Evolutionary conservation across 2,113 vertebrate species (phyloP).

Genomic region (Eubucco bourcierii): DNA sequence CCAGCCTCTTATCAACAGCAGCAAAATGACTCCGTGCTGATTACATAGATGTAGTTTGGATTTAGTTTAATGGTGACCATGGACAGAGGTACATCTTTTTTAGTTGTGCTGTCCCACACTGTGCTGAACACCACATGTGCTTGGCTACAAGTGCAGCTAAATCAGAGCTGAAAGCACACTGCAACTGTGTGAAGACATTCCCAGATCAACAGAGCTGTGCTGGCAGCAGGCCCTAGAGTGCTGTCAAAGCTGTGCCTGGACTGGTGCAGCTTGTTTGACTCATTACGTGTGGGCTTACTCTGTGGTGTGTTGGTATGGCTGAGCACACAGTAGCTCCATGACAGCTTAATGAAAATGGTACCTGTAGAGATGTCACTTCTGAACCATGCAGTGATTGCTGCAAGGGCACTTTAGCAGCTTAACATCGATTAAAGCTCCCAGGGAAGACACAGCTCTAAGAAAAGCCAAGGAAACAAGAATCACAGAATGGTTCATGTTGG

Average conservation of each 20-base stretch:
- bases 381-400: not conserved
- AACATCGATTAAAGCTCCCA: not conserved
- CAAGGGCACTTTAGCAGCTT: not conserved
- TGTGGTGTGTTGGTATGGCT: not conserved
- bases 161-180: not conserved
- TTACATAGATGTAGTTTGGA: fast-evolving
- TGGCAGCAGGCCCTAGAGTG: not conserved
- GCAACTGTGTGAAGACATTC: not conserved
- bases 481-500: not conserved
- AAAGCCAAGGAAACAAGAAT: not conserved
- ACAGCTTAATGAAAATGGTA: not conserved
- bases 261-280: not conserved
- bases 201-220: not conserved
- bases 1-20: not conserved
- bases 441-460: not conserved
- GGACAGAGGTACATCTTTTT: fast-evolving
- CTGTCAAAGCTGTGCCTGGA: not conserved
- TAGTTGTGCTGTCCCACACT: not conserved
- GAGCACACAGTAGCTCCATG: not conserved
- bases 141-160: not conserved
- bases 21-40: not conserved
- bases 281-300: not conserved
- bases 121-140: fast-evolving
- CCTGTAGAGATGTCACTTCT: not conserved
- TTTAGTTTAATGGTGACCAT: fast-evolving